phyloP scores from a whole-genome alignment of 1,140 invertebrate species.

The Leptoteleia sp. region DNA sequence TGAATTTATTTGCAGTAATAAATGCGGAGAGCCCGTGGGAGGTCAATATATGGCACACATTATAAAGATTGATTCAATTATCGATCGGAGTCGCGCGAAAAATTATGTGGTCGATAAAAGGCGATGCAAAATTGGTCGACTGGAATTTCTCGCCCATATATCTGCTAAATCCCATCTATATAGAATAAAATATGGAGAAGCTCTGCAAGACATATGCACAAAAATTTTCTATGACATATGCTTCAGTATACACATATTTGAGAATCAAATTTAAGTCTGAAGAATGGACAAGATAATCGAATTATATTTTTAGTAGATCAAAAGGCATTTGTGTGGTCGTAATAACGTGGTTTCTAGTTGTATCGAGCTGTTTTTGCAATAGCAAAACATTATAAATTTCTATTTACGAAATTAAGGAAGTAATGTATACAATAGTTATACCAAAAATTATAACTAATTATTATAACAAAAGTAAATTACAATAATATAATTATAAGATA shows the following conservation, averaged over 20 bases:
- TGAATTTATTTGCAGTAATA: not conserved
- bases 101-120: slow-evolving; percentile 16
- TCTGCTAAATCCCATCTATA: slow-evolving; percentile 11
- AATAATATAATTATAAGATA: no score
- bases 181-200: slow-evolving; percentile 12
- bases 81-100: slow-evolving; percentile 5
- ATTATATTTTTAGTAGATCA: slow-evolving; percentile 5
- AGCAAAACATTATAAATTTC: no score
- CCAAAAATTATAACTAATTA: no score
- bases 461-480: no score
- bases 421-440: no score
- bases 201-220: slow-evolving; percentile 17
- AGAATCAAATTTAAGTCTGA: slow-evolving; percentile 14
- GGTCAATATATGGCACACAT: not conserved
- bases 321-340: not conserved
- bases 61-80: slow-evolving; percentile 10
- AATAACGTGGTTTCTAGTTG: no score
- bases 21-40: not conserved
- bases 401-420: no score
- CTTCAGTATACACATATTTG: slow-evolving; percentile 3
- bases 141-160: slow-evolving; percentile 3
- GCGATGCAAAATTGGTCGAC: slow-evolving; percentile 16
- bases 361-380: no score
- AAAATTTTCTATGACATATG: slow-evolving; percentile 10
- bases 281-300: not conserved